phyloP scores from a whole-genome alignment of 2,797 vertebrate genomes.

The Enteromius viviparus region DNA sequence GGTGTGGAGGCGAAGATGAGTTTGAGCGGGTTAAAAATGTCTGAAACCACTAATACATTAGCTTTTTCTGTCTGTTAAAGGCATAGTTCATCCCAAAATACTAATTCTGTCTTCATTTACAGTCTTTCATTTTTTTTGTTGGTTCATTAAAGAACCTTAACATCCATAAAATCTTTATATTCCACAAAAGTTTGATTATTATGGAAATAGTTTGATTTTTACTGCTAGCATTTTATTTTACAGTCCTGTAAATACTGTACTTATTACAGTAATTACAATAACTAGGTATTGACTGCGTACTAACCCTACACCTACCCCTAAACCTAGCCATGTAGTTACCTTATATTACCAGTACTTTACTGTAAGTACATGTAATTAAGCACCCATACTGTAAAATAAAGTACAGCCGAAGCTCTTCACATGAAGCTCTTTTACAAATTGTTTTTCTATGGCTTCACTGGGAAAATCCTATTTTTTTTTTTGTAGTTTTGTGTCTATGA shows the following conservation, averaged over 20 bases:
- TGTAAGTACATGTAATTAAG: too few relatives aligned
- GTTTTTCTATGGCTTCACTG: not conserved
- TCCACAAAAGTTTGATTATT: not conserved
- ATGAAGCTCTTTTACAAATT: not conserved
- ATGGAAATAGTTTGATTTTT: not conserved
- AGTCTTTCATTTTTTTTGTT: not conserved
- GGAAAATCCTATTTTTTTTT: not conserved
- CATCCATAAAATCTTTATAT: not conserved
- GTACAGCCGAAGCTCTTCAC: not conserved
- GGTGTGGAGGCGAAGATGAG: not conserved
- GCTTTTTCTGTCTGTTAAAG: slow-evolving; percentile 3
- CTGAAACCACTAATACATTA: not conserved
- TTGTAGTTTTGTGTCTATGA: not conserved
- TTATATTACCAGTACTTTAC: too few relatives aligned
- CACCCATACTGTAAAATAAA: too few relatives aligned
- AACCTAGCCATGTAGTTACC: too few relatives aligned
- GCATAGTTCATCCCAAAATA: not conserved
- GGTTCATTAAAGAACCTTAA: not conserved
- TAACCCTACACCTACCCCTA: too few relatives aligned
- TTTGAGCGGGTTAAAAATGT: slow-evolving; percentile 30
- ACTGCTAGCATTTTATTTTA: too few relatives aligned
- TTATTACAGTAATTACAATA: too few relatives aligned
- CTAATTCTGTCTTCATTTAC: not conserved
- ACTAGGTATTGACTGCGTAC: too few relatives aligned
- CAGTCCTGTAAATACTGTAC: too few relatives aligned